phyloP scores from a whole-genome alignment of 2,888 invertebrate genomes.

The Mactromeris polynyma region DNA sequence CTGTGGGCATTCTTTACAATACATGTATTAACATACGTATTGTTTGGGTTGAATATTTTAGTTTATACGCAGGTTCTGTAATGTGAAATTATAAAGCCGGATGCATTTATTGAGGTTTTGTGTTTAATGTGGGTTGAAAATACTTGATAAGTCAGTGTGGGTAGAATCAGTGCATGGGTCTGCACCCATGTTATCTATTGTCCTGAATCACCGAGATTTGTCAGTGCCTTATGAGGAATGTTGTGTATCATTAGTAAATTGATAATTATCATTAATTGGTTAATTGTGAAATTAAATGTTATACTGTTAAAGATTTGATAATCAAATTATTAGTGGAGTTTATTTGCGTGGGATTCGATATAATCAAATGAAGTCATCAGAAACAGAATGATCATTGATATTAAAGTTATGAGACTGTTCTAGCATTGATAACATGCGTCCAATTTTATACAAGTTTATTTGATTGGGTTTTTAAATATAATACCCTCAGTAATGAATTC shows the following conservation, averaged over 20 bases:
- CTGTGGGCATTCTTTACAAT: conserved; percentile 13
- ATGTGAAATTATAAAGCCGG: not conserved
- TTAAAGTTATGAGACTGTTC: too few relatives aligned
- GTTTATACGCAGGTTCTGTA: not conserved
- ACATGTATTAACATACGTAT: not conserved
- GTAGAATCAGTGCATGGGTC: not conserved
- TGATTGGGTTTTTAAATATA: too few relatives aligned
- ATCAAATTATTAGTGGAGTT: too few relatives aligned
- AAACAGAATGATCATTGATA: too few relatives aligned
- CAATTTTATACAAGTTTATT: too few relatives aligned
- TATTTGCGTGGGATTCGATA: too few relatives aligned
- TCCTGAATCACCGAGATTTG: not conserved
- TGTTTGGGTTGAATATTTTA: not conserved
- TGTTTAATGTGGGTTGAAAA: not conserved
- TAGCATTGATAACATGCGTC: too few relatives aligned
- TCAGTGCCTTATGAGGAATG: not conserved
- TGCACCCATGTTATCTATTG: not conserved
- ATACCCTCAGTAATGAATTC: too few relatives aligned
- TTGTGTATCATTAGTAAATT: not conserved
- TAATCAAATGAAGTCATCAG: too few relatives aligned
- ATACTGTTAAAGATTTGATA: not conserved
- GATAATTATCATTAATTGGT: not conserved
- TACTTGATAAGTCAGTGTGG: not conserved
- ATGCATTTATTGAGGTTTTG: conserved; percentile 11
- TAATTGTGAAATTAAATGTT: not conserved